Conservation (phyloP, 2,888 invertebrate genomes). For the Dicyrtomina minuta region DNA sequence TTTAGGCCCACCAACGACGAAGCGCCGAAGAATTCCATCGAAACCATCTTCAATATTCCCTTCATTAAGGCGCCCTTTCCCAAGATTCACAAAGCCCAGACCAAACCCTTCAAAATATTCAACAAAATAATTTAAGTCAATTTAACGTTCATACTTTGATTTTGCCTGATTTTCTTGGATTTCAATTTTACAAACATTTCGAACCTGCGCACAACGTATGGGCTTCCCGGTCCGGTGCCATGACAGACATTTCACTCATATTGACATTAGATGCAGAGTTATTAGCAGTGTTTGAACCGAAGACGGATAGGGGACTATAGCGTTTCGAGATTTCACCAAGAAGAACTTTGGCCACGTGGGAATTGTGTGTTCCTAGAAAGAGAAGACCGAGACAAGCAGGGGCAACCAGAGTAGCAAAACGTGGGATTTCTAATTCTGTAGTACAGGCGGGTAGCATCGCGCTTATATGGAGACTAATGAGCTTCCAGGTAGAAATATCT, state of each 20-base stretch:
- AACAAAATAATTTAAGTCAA: not conserved
- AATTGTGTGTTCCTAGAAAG: conserved; percentile 51
- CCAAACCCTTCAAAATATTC: conserved; percentile 42
- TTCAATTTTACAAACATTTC: not conserved
- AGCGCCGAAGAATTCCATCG: conserved; percentile 52
- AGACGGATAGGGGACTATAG: conserved; percentile 50
- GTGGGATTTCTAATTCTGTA: conserved; percentile 51
- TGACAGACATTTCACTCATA: conserved; percentile 40
- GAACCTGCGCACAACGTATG: conserved; percentile 51
- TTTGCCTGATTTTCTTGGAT: not conserved
- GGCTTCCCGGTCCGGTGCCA: conserved; percentile 49
- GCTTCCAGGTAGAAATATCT: conserved; percentile 52
- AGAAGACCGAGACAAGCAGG: conserved; percentile 49
- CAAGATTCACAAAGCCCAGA: conserved; percentile 51
- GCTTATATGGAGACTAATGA: conserved; percentile 52
- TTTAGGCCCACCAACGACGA: conserved; percentile 53
- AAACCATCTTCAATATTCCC: conserved; percentile 50
- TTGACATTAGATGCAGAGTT: conserved; percentile 44
- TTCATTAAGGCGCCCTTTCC: conserved; percentile 45
- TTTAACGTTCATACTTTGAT: not conserved
- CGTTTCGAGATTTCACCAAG: conserved; percentile 52
- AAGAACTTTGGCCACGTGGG: conserved; percentile 51
- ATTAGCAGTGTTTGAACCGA: conserved; percentile 43
- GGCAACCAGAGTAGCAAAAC: conserved; percentile 50
- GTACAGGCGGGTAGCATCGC: conserved; percentile 53